Conservation (phyloP, 92 coral and sea anemone species). For the Montipora capitata region DNA sequence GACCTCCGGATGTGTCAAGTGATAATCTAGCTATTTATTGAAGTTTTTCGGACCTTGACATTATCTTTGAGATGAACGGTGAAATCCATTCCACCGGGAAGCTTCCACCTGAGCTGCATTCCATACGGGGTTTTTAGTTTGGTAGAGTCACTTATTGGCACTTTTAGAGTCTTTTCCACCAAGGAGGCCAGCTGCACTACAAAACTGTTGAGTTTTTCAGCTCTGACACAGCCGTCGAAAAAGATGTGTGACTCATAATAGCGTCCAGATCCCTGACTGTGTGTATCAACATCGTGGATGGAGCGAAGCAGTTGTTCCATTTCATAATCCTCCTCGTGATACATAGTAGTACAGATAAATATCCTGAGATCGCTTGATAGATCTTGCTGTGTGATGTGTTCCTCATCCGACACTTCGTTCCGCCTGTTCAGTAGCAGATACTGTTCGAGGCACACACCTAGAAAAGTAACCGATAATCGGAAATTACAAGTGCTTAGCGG, state of each 20-base stretch:
- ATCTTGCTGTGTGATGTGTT: constrained; percentile 36
- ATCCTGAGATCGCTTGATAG: constrained; percentile 58
- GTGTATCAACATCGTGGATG: constrained; percentile 60
- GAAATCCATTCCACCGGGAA: constrained; percentile 69
- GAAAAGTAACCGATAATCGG: too few relatives aligned
- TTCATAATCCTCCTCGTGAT: constrained; percentile 79
- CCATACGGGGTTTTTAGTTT: constrained; percentile 81
- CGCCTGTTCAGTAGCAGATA: constrained; percentile 73
- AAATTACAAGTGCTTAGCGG: too few relatives aligned
- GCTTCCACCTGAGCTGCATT: constrained; percentile 78
- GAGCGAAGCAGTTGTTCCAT: constrained; percentile 83
- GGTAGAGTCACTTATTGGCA: constrained; percentile 30
- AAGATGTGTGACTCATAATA: constrained; percentile 84
- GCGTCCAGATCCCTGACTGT: constrained; percentile 52
- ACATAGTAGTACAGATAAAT: constrained; percentile 90
- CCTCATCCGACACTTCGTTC: constrained; percentile 61
- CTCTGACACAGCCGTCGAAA: constrained; percentile 81
- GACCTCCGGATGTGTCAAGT: too few relatives aligned
- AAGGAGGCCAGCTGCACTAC: constrained; percentile 63
- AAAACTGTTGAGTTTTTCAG: constrained; percentile 65
- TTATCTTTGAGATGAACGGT: constrained; percentile 53
- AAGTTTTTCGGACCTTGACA: too few relatives aligned
- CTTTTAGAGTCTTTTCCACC: constrained; percentile 65
- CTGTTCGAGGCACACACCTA: constrained; percentile 51
- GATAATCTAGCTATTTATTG: too few relatives aligned